These are phyloP conservation scores for Uropetala carovei DNA, from an alignment of 2,888 invertebrate genomes.

Conservation along the genomic window DNA sequence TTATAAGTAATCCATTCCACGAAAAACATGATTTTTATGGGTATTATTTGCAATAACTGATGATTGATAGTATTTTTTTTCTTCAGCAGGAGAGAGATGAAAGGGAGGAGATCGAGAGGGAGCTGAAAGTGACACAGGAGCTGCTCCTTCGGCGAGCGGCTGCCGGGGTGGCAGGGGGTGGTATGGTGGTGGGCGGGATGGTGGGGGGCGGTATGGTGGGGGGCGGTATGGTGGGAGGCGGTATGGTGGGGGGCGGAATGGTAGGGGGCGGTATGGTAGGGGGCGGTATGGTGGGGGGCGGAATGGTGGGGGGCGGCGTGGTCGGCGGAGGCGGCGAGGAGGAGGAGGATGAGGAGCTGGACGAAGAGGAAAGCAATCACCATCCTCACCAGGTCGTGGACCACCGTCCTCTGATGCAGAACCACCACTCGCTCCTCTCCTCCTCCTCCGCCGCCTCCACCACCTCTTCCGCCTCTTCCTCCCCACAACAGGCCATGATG, in stretches of 20 bases:
- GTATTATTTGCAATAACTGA: neutral
- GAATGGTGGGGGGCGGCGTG: no score
- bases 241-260: no score
- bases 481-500: slow-evolving; percentile 59
- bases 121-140: slow-evolving; percentile 71
- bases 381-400: neutral
- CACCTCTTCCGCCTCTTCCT: slow-evolving; percentile 34
- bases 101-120: slow-evolving; percentile 74
- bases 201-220: neutral
- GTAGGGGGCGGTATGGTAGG: neutral
- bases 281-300: no score
- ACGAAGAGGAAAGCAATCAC: neutral
- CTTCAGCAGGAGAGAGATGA: slow-evolving; percentile 73
- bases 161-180: slow-evolving; percentile 9
- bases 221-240: no score
- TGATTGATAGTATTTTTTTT: neutral
- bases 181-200: neutral
- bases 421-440: slow-evolving; percentile 42
- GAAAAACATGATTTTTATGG: neutral
- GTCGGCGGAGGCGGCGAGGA: neutral
- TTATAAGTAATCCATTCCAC: no score
- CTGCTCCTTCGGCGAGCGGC: slow-evolving; percentile 45
- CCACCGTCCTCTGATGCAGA: slow-evolving; percentile 48
- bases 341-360: slow-evolving; percentile 11
- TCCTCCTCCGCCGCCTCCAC: slow-evolving; percentile 50